Percentiles rank a stretch among this genome's conserved stretches.
Evolutionary conservation across 1,140 invertebrate species (phyloP).

Genomic region (Drosophila willistoni): DNA sequence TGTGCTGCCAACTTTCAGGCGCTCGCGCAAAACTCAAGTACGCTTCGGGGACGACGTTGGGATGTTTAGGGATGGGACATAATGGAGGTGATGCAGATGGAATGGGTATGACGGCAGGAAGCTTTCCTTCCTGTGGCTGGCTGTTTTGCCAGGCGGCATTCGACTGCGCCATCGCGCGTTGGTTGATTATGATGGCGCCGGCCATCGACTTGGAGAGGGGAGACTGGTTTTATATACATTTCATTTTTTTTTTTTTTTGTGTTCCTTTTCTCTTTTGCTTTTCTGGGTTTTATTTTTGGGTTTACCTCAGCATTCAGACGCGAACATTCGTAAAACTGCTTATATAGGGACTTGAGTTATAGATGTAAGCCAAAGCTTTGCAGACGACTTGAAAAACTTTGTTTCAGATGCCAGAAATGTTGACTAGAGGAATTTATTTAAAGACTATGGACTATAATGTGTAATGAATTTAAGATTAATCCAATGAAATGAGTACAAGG

Average conservation of each 20-base stretch:
- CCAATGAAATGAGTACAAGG: not conserved
- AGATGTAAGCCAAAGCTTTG: not conserved
- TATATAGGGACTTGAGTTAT: slow-evolving; percentile 8
- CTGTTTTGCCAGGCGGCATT: slow-evolving; percentile 22
- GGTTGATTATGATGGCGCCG: slow-evolving; percentile 73
- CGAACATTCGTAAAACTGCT: too few species aligned
- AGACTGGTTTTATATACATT: slow-evolving; percentile 6
- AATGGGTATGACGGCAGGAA: not conserved
- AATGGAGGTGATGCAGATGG: not conserved
- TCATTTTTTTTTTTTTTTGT: not conserved
- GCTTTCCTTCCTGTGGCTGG: slow-evolving; percentile 22
- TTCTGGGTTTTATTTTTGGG: slow-evolving; percentile 17
- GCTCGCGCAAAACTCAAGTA: slow-evolving; percentile 74
- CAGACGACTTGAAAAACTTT: not conserved
- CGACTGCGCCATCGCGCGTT: slow-evolving; percentile 31
- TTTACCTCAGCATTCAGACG: slow-evolving; percentile 11
- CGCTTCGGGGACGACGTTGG: slow-evolving; percentile 62
- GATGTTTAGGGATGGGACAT: not conserved
- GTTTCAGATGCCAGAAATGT: not conserved
- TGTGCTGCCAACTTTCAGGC: slow-evolving; percentile 71
- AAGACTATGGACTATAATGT: not conserved
- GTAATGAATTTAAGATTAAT: not conserved
- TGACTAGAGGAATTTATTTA: not conserved
- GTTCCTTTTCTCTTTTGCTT: not conserved
- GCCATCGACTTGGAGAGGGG: slow-evolving; percentile 59